Evolutionary conservation across 2,888 invertebrate genomes (phyloP).

Genomic region (Boloria selene): DNA sequence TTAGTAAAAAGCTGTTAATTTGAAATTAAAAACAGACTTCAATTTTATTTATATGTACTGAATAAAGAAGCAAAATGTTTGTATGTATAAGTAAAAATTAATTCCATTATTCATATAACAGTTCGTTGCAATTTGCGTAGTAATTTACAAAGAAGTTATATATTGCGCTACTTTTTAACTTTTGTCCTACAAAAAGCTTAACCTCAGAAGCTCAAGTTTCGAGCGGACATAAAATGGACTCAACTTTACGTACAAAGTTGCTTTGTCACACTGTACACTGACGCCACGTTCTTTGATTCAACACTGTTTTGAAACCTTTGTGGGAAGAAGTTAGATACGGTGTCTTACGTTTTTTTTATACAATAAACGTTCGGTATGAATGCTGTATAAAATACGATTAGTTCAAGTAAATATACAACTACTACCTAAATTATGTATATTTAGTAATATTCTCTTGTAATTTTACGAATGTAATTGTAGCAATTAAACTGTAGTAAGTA

Average conservation of each 20-base stretch:
- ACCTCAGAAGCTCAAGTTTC: not conserved
- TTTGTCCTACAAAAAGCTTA: slow-evolving; percentile 9
- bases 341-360: not conserved
- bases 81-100: no score
- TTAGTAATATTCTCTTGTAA: no score
- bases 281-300: slow-evolving; percentile 1
- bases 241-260: slow-evolving; percentile 17
- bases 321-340: not conserved
- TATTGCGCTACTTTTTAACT: not conserved
- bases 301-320: slow-evolving; percentile 3
- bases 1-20: no score
- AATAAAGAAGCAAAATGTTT: no score
- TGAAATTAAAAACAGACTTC: no score
- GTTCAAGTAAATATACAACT: no score
- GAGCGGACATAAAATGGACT: slow-evolving; percentile 3
- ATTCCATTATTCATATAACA: not conserved
- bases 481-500: no score
- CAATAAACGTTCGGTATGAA: no score
- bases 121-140: not conserved
- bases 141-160: not conserved
- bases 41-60: no score
- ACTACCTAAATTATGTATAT: no score
- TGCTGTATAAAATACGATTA: no score
- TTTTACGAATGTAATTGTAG: no score
- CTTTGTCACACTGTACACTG: slow-evolving; percentile 3